Evolutionary conservation across 2,113 vertebrate genomes (phyloP).

Genomic region (Serilophus lunatus): DNA sequence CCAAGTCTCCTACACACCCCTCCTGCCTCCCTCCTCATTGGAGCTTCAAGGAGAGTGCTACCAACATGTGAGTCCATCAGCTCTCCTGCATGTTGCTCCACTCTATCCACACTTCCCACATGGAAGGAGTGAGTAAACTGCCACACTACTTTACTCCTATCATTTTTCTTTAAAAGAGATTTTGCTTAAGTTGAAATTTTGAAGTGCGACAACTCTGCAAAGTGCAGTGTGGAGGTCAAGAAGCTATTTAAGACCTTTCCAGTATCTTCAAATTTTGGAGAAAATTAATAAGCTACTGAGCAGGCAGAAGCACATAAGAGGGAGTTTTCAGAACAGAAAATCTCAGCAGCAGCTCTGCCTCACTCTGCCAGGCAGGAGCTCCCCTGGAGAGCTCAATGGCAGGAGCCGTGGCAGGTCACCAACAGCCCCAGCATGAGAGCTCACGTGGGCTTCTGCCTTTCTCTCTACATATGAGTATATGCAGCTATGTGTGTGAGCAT

Average conservation of each 20-base stretch:
- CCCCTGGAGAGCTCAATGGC: background rate
- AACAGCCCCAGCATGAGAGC: fast-evolving
- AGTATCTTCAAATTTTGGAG: background rate
- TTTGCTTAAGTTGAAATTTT: background rate
- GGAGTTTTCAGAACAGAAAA: background rate
- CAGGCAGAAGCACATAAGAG: background rate
- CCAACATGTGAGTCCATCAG: fast-evolving
- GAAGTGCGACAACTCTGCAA: background rate
- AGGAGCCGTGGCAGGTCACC: background rate
- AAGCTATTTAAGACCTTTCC: background rate
- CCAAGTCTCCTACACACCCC: background rate
- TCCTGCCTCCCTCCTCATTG: background rate
- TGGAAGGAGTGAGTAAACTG: background rate
- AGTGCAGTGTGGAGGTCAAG: background rate
- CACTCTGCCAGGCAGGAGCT: background rate
- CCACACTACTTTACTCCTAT: background rate
- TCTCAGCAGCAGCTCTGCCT: background rate
- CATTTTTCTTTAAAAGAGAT: background rate
- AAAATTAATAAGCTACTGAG: background rate
- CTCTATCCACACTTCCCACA: background rate
- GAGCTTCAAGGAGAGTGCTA: background rate
- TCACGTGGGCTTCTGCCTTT: background rate
- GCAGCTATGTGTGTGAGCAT: background rate
- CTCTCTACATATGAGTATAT: fast-evolving
- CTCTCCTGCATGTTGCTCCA: background rate